Evolutionary conservation across 2,797 vertebrate genomes (phyloP).

Genomic region (Sebastes kiyomatsui): DNA sequence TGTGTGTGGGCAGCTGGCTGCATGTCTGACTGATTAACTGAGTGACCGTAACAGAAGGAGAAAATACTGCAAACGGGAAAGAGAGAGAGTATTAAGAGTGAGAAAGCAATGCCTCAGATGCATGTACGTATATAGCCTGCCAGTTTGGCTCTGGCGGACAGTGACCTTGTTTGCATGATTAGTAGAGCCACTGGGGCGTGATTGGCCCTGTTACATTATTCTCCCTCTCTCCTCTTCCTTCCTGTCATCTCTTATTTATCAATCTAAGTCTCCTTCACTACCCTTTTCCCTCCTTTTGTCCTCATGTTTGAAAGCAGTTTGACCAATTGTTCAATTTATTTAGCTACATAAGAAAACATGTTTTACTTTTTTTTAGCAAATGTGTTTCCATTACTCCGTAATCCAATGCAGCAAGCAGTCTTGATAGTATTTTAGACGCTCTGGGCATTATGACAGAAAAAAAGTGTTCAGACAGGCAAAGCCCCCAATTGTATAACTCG

Average conservation of each 20-base stretch:
- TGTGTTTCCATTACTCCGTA: background rate
- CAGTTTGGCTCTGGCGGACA: slow-evolving; percentile 74
- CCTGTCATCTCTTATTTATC: slow-evolving; percentile 76
- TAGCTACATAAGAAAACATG: slow-evolving; percentile 13
- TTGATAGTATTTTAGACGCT: background rate
- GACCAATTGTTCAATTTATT: slow-evolving; percentile 27
- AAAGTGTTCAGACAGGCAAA: slow-evolving; percentile 2
- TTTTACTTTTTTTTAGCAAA: slow-evolving; percentile 7
- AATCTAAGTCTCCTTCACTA: slow-evolving; percentile 61
- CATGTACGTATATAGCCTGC: slow-evolving; percentile 54
- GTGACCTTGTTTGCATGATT: slow-evolving; percentile 84
- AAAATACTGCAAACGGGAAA: slow-evolving; percentile 31
- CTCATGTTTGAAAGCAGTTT: slow-evolving; percentile 37
- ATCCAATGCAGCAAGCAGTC: background rate
- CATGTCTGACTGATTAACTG: slow-evolving; percentile 49
- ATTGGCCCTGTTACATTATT: slow-evolving; percentile 74
- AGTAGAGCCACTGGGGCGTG: slow-evolving; percentile 77
- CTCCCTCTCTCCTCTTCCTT: slow-evolving; percentile 54
- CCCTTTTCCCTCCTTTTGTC: slow-evolving; percentile 22
- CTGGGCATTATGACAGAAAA: background rate
- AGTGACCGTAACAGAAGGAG: slow-evolving; percentile 52
- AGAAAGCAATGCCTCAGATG: slow-evolving; percentile 54
- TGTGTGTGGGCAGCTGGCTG: slow-evolving; percentile 44
- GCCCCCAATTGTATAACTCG: background rate
- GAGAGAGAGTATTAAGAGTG: background rate